A percentile compares a stretch with the other conserved stretches of the same genome.
Evolutionary conservation across 2,888 invertebrate genomes (phyloP).

Genomic region (Leptodirus hochenwartii): DNA sequence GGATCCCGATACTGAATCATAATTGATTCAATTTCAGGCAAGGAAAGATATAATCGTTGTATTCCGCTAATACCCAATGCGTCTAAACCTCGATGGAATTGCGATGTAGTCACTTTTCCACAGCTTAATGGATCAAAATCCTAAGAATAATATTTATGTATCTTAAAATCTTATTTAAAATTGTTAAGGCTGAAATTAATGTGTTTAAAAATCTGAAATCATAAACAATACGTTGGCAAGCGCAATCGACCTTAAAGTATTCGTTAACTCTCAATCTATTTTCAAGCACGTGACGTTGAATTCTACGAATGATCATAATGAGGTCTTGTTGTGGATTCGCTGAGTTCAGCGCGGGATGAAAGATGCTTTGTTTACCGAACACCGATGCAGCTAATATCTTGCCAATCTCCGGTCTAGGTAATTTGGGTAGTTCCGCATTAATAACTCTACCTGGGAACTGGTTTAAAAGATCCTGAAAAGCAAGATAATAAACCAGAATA

Average conservation of each 20-base stretch:
- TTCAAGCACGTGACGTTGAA: constrained; percentile 48
- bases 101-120: constrained; percentile 48
- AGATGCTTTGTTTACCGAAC: constrained; percentile 33
- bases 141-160: constrained; percentile 22
- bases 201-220: not conserved
- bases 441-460: constrained; percentile 45
- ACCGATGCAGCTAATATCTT: constrained; percentile 31
- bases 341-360: constrained; percentile 38
- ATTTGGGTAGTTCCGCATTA: constrained; percentile 47
- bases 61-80: constrained; percentile 42
- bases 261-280: constrained; percentile 45
- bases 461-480: constrained; percentile 30
- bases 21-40: constrained; percentile 43
- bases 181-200: not conserved
- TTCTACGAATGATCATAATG: constrained; percentile 37
- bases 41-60: constrained; percentile 35
- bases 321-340: constrained; percentile 32
- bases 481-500: no score
- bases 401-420: constrained; percentile 45
- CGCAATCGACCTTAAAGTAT: constrained; percentile 51
- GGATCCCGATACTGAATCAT: constrained; percentile 50
- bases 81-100: constrained; percentile 53
- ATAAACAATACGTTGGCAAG: no score
- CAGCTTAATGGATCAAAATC: constrained; percentile 49
- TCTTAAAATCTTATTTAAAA: not conserved